Conservation (phyloP, 2,888 invertebrate species). For the Lutraria lutraria region DNA sequence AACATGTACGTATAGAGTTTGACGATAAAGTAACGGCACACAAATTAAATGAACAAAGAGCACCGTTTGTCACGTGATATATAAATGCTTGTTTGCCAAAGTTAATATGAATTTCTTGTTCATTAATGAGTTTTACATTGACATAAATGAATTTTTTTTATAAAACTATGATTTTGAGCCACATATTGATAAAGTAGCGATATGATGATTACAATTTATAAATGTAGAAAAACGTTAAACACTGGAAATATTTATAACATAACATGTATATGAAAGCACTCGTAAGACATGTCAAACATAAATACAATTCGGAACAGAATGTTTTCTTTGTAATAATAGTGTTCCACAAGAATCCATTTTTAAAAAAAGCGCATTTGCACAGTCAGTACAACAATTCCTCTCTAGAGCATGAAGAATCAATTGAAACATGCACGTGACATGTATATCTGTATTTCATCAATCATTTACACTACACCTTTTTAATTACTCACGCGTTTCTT, state of each 20-base stretch:
- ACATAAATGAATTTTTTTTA: not conserved
- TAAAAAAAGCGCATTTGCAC: no score
- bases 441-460: no score
- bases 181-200: not conserved
- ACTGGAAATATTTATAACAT: not conserved
- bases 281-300: not conserved
- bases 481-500: not conserved
- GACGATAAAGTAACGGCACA: no score
- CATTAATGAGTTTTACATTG: not conserved
- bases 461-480: no score
- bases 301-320: no score
- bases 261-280: constrained; percentile 3
- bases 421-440: no score
- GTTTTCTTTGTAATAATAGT: no score
- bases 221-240: not conserved
- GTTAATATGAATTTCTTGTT: not conserved
- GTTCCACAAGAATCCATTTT: no score
- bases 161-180: constrained; percentile 16
- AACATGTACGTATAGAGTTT: no score
- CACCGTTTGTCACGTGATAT: not conserved
- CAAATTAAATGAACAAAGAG: not conserved
- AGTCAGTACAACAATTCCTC: no score
- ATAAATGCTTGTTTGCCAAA: not conserved
- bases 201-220: not conserved
- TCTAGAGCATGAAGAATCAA: no score